Conservation (phyloP, 2,797 vertebrate genomes). For the Silurus lanzhouensis region DNA sequence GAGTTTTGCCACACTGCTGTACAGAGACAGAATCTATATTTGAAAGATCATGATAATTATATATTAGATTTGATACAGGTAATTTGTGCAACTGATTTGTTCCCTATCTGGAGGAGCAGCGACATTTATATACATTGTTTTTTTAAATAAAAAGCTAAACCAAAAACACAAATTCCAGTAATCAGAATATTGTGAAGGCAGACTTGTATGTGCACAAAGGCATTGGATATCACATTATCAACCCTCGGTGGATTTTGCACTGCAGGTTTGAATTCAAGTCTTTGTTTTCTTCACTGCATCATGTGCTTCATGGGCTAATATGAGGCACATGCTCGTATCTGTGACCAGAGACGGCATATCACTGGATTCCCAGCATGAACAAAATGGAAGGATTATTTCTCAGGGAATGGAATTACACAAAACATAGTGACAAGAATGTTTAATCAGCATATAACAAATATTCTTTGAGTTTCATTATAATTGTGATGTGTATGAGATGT, state of each 20-base stretch:
- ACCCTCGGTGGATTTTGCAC: constrained; percentile 36
- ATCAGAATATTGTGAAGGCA: neutral
- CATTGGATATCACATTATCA: constrained; percentile 20
- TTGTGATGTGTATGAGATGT: neutral
- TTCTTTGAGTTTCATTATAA: neutral
- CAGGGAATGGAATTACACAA: neutral
- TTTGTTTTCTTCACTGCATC: constrained; percentile 58
- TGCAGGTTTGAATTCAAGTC: constrained; percentile 40
- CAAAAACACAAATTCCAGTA: neutral
- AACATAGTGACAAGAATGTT: neutral
- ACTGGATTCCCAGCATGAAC: constrained; percentile 56
- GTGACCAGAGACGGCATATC: constrained; percentile 63
- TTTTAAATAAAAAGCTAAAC: too few relatives aligned
- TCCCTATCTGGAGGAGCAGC: neutral
- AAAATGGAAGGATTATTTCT: constrained; percentile 57
- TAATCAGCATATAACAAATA: neutral
- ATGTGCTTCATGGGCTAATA: constrained; percentile 69
- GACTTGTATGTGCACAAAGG: neutral
- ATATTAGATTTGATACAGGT: neutral
- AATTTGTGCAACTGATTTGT: neutral
- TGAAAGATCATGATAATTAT: neutral
- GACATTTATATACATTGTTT: neutral
- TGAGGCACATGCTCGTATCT: constrained; percentile 62
- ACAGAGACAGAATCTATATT: neutral
- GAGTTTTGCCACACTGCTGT: neutral